Evolutionary conservation across 2,113 vertebrate genomes (phyloP), one percentile per base, ranked within the genome.

Genomic region (Vimba vimba): DNA sequence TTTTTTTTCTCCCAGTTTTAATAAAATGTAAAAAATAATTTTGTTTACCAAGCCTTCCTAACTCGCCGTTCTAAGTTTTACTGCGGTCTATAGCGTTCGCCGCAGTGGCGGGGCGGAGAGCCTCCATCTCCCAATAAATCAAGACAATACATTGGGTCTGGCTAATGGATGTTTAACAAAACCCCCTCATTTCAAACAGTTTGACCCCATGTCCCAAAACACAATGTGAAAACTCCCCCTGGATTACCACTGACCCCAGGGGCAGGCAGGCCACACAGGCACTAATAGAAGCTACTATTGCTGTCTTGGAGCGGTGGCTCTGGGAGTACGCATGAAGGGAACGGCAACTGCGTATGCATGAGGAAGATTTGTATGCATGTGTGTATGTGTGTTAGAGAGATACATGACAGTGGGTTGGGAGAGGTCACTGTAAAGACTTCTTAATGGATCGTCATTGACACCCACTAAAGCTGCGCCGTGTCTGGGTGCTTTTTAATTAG

Each of bases 131-230:
- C 91, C 91, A 93, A 92, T 95, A 95, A 95, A 96, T 94, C 93
- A 94, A 92, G 91, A 88, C 88, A 91, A 93, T 91, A 92, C 91
- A 92, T 90, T 89, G 92, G 92, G 87, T 82, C 91, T 90, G 82
- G 90, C 92, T 95, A 95, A 95, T 96, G 94, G 94, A 93, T 95
- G 95, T 95, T 95, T 95, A 96, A 96, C 95, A 94, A 95, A 95
- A 95, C 93, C 94, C 81, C 93, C 92, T 93, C 90, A 88, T 96
- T 96, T 94, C 89, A 95, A 95, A 94, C 94, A 92, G 92, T 95
- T 95, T 96, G 95, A 95, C 95, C 95, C 90, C 33, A 80, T 89
- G 89, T 90, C 91, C 93, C 92, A 92, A 94, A 92, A 93, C 93
- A 96, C 94, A 95, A 96, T 95, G 91, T 85, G 89, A 94, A 93